Evolutionary conservation across 1,140 invertebrate genomes (phyloP).

Genomic region (Drosophila cardini): DNA sequence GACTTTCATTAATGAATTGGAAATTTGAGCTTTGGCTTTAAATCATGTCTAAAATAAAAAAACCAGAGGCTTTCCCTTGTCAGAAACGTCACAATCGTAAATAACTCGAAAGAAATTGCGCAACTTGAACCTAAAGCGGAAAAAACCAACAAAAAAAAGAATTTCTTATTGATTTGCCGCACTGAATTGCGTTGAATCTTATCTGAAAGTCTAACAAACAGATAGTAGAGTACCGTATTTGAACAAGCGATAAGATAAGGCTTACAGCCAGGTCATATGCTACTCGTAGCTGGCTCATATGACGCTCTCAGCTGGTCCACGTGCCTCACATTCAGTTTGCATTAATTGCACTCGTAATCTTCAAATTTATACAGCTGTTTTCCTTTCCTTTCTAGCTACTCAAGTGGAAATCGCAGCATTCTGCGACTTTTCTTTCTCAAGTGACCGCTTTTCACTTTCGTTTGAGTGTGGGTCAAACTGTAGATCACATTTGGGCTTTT

Average conservation of each 20-base stretch:
- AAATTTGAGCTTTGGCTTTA: neutral
- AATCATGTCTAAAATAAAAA: neutral
- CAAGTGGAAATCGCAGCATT: conserved; percentile 43
- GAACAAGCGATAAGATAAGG: conserved; percentile 31
- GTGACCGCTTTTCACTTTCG: conserved; percentile 63
- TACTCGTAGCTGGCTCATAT: conserved; percentile 3
- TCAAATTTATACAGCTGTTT: conserved; percentile 12
- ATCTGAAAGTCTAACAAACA: conserved; percentile 20
- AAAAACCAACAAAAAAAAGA: no score
- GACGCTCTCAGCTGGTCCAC: conserved; percentile 39
- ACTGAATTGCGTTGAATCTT: conserved; percentile 16
- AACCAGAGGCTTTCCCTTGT: conserved; percentile 16
- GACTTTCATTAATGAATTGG: conserved; percentile 2
- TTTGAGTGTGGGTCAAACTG: conserved; percentile 29
- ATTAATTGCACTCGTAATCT: conserved; percentile 1
- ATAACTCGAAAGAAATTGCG: conserved; percentile 14
- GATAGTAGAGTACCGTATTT: neutral
- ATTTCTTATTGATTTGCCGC: conserved; percentile 7
- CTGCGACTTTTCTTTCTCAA: conserved; percentile 10
- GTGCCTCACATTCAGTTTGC: conserved; percentile 13
- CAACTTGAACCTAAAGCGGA: conserved; percentile 6
- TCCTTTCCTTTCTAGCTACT: conserved; percentile 4
- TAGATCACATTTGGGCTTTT: conserved; percentile 60
- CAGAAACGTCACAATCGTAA: conserved; percentile 14
- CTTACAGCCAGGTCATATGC: conserved; percentile 33